Evolutionary conservation across 2,888 invertebrate species (phyloP).

Genomic region (Rhamnusium bicolor): DNA sequence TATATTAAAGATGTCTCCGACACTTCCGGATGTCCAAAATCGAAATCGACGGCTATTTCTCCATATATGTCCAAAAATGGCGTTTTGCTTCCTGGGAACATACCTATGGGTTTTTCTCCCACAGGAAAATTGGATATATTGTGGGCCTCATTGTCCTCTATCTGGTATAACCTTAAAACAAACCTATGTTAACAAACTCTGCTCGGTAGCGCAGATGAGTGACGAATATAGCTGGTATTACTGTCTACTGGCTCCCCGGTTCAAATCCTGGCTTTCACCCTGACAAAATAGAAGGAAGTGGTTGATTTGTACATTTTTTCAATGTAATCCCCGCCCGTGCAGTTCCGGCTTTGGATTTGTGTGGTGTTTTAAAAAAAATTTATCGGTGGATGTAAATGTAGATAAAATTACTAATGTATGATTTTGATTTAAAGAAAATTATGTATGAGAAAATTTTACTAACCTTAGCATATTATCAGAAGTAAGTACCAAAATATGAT

Average conservation of each 20-base stretch:
- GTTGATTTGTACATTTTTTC: too few relatives aligned
- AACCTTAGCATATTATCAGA: slow-evolving; percentile 91
- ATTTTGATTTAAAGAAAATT: too few relatives aligned
- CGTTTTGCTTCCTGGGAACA: slow-evolving; percentile 66
- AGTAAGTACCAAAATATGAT: slow-evolving; percentile 85
- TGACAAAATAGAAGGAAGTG: too few relatives aligned
- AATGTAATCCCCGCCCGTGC: too few relatives aligned
- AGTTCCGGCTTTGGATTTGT: too few relatives aligned
- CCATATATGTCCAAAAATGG: slow-evolving; percentile 76
- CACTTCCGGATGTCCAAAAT: slow-evolving; percentile 78
- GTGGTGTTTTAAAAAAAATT: too few relatives aligned
- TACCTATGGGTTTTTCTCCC: slow-evolving; percentile 65
- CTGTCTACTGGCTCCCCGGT: too few relatives aligned
- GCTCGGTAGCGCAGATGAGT: too few relatives aligned
- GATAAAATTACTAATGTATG: too few relatives aligned
- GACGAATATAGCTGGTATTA: too few relatives aligned
- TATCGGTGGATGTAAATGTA: too few relatives aligned
- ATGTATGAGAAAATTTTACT: slow-evolving; percentile 48
- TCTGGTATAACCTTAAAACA: slow-evolving; percentile 64
- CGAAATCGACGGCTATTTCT: slow-evolving; percentile 90
- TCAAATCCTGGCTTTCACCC: too few relatives aligned
- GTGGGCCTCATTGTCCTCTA: slow-evolving; percentile 60
- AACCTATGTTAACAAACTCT: not conserved
- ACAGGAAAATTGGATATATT: slow-evolving; percentile 61
- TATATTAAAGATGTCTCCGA: slow-evolving; percentile 26